Evolutionary conservation across 2,888 invertebrate genomes (phyloP), one percentile per base, ranked within the genome.

Genomic region (Drosophila imparisetae): DNA sequence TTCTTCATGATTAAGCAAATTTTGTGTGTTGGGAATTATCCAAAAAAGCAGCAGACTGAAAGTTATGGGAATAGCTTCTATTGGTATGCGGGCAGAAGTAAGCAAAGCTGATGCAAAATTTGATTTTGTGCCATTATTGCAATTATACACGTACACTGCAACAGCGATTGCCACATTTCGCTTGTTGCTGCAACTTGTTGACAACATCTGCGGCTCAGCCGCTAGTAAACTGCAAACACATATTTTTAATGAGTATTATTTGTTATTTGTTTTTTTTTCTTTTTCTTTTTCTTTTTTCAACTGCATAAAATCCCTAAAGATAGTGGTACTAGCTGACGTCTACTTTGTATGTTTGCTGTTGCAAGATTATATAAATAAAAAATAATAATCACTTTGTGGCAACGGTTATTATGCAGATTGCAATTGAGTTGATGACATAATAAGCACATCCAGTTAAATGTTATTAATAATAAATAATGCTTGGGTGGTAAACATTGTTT

Each of bases 181-280:
- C 11, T 30, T 57, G 78, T 71, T 83, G 81, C 71, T 38, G 81
- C 81, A 81, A 75, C 83, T 72, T 80, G 81, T 80, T 80, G 83
- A 69, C 64, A 73, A 66, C 74, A 58, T 53, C 55, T 30, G 38
- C 42, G 52, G 36, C 65, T 64, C 60, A 40, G 68, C 61, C 55
- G 38, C 70, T 75, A 67, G 42, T 71, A 75, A 75, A 72, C 49
- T 81, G 74, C 80, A 77, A 71, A 77, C 53, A 67, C 77, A 72
- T 67, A 69, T 80, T 72, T 81, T 83, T 77, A 77, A 77, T 83
- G 77, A 71, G 61, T 74, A 70, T 72, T 72, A 69, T 77, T 45
- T 45, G 45, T 24, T 45, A 15, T 45, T 45, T 45, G 45, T 7
- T 45, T 21, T 7, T 6, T 76, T 69, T 34, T 49, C 11, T 6